Base-by-base conservation (phyloP, 2,113 vertebrate species). In the Phocoena phocoena region DNA sequence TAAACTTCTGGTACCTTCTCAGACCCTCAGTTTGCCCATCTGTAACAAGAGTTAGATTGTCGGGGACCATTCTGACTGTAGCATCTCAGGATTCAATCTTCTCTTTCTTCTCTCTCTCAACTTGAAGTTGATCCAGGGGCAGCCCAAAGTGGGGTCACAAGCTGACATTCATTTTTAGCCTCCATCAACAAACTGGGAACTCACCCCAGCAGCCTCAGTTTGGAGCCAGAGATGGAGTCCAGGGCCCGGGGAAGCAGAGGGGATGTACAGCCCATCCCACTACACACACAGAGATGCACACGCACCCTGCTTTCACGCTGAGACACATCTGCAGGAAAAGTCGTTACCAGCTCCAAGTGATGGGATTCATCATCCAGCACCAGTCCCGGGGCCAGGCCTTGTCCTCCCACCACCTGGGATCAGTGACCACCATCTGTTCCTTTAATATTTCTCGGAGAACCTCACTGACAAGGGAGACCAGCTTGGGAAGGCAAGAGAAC, bases 201-300 rank as follows among this genome's bases (percentile, higher is more conserved):
- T 55, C 33, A 38, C 20, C 28, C 15, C 13, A 70, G 41, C 12
- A 63, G 20, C 28, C 25, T 31, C 31, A 44, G 77, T 44, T 2
- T 12, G 21, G 73, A 71, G 12, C 21, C 36, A 41, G 77, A 20
- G 55, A 21, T 1, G 4, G 60, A 65, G 53, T 3, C 7, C 11
- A 28, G 12, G 89, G 23, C 28, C 55, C 28, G 26, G 31, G 10
- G 12, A 41, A 13, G 10, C 23, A 47, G n/a, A 38, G 23, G 47
- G 79, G 20, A 3, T 18, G 36, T 3, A 6, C 6, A 6, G 31
- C 0, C 36, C 15, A 17, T 17, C n/a, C 18, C 6, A 0, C 1
- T 6, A 0, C 0, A 6, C 1, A 5, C 9, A 1, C 23, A 8
- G 0, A 62, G 2, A 7, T 6, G 3, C 76, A 3, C 21, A 8